phyloP scores from a whole-genome alignment of 2,797 vertebrate species.

The Mormyrops boulengeri region DNA sequence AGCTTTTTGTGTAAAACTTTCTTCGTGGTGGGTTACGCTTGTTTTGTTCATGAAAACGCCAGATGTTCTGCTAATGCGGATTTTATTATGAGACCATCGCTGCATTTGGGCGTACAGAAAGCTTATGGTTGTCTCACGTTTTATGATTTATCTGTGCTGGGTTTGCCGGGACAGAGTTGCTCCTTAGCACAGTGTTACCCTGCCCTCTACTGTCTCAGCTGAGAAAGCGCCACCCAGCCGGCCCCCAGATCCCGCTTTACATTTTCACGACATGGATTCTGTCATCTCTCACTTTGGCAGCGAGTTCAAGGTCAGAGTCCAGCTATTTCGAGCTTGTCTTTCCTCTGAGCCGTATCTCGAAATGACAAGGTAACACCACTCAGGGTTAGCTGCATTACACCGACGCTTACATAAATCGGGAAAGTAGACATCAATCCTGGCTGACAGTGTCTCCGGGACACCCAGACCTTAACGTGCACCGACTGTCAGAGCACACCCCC shows the following conservation, averaged over 20 bases:
- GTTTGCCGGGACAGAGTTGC: slow-evolving; percentile 10
- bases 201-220: slow-evolving; percentile 75
- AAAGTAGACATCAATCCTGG: slow-evolving; percentile 85
- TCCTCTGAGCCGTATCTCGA: slow-evolving; percentile 77
- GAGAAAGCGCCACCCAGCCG: slow-evolving; percentile 39
- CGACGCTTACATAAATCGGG: slow-evolving; percentile 76
- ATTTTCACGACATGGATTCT: slow-evolving; percentile 41
- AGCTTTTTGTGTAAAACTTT: neutral
- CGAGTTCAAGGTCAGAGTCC: slow-evolving; percentile 82
- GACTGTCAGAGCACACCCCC: slow-evolving; percentile 51
- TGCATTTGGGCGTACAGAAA: neutral
- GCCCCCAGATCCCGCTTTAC: slow-evolving; percentile 28
- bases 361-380: slow-evolving; percentile 93
- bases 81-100: neutral
- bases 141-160: neutral
- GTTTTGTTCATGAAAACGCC: neutral
- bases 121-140: neutral
- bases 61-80: slow-evolving; percentile 10
- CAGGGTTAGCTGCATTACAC: slow-evolving; percentile 88
- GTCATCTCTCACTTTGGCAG: slow-evolving; percentile 60
- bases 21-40: neutral
- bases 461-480: slow-evolving; percentile 65
- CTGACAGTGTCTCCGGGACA: slow-evolving; percentile 96
- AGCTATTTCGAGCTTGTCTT: slow-evolving; percentile 90
- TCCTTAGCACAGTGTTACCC: slow-evolving; percentile 64